Percentiles rank a stretch among this genome's conserved stretches.
Conservation (phyloP, 1,140 invertebrate genomes). For the Heliconius nattereri region DNA sequence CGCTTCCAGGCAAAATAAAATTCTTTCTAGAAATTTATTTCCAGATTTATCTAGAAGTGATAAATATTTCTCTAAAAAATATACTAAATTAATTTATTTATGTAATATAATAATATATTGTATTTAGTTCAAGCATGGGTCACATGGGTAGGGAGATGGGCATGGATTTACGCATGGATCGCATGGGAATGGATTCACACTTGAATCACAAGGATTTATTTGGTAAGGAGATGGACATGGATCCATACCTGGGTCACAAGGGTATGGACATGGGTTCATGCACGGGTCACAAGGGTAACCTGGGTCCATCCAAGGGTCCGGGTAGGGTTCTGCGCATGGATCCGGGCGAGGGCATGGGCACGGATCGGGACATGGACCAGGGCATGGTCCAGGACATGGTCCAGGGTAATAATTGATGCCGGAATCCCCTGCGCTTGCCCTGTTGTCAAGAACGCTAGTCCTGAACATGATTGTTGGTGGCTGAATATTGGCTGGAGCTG, state of each 20-base stretch:
- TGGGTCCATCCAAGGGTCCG: not conserved
- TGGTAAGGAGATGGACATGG: not conserved
- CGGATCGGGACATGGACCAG: not conserved
- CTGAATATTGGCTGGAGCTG: conserved; percentile 44
- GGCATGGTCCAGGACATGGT: not conserved
- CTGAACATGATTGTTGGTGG: conserved; percentile 47
- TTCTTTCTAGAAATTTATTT: no score
- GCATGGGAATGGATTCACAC: not conserved
- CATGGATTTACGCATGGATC: not conserved
- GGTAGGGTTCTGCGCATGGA: not conserved
- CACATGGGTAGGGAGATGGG: not conserved
- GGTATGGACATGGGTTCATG: not conserved
- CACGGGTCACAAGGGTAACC: not conserved
- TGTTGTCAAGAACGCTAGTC: conserved; percentile 20
- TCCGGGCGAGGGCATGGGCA: not conserved
- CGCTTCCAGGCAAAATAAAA: no score
- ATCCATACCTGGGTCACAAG: not conserved
- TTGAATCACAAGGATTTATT: not conserved
- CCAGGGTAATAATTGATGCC: not conserved
- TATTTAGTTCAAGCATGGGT: not conserved
- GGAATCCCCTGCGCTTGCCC: not conserved
- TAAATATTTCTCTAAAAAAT: no score
- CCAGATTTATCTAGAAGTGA: no score
- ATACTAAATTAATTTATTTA: no score
- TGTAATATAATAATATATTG: not conserved